Evolutionary conservation across 2,888 invertebrate genomes (phyloP).

Genomic region (Cataglyphis rosenhaueri): DNA sequence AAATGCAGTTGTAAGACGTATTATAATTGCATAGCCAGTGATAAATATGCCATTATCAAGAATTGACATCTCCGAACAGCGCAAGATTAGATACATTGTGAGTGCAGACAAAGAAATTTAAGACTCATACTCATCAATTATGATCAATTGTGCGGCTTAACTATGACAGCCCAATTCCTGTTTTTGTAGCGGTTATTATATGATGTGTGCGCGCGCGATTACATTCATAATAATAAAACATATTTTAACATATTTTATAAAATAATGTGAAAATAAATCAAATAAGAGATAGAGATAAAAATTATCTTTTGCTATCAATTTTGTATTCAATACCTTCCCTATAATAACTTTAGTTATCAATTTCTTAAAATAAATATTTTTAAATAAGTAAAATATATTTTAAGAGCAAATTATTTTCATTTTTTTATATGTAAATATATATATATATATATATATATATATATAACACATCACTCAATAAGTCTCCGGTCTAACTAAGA

Average conservation of each 20-base stretch:
- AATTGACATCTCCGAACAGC: neutral
- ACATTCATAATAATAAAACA: constrained; percentile 5
- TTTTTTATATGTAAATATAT: too few species aligned
- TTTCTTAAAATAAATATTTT: neutral
- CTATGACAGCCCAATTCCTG: neutral
- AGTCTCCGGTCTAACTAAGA: too few species aligned
- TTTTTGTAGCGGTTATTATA: neutral
- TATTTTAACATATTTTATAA: neutral
- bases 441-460: too few species aligned
- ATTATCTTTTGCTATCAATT: neutral
- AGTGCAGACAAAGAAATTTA: neutral
- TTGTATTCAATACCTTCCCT: neutral
- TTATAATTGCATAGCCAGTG: neutral
- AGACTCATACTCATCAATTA: neutral
- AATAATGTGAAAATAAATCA: neutral
- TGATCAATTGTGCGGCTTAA: neutral
- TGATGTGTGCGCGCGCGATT: neutral
- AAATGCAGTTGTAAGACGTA: neutral
- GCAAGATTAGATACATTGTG: neutral
- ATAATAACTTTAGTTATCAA: neutral
- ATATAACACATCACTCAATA: too few species aligned
- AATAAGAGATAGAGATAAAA: neutral
- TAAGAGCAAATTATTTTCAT: too few species aligned
- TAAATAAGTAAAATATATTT: neutral
- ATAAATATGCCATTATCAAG: neutral